Evolutionary conservation across 2,113 vertebrate species (phyloP).

Genomic region (human): DNA sequence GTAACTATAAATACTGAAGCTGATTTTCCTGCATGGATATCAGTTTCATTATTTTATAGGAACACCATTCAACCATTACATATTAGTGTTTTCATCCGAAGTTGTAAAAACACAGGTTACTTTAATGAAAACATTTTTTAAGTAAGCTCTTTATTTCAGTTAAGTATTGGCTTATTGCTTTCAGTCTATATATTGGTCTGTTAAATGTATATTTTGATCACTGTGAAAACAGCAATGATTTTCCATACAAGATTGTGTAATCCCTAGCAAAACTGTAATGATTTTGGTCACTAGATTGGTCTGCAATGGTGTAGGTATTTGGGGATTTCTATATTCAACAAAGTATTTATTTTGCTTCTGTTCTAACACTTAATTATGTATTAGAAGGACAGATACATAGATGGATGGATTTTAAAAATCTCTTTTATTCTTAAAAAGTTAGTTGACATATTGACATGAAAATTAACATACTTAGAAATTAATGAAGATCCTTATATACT

Average conservation of each 20-base stretch:
- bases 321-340: neutral
- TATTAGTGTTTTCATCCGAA: constrained; percentile 16
- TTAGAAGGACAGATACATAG: neutral
- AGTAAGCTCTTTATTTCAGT: constrained; percentile 43
- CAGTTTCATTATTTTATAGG: neutral
- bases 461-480: neutral
- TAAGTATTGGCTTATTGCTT: neutral
- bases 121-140: constrained; percentile 41
- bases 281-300: neutral
- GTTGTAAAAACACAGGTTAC: neutral
- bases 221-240: constrained; percentile 34
- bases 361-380: neutral
- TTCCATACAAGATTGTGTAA: constrained; percentile 9
- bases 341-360: neutral
- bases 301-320: neutral
- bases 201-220: constrained; percentile 48
- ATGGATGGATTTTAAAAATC: neutral
- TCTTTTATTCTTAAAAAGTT: neutral
- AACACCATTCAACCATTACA: neutral
- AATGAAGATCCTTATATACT: neutral
- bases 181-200: neutral
- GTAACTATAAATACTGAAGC: neutral
- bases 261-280: neutral
- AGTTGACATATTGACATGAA: neutral
- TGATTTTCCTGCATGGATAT: neutral